A percentile compares a stretch with the other conserved stretches of the same genome.
These are phyloP conservation scores for Graphium colonna DNA, from an alignment of 2,888 invertebrate species.

Conservation along the genomic window DNA sequence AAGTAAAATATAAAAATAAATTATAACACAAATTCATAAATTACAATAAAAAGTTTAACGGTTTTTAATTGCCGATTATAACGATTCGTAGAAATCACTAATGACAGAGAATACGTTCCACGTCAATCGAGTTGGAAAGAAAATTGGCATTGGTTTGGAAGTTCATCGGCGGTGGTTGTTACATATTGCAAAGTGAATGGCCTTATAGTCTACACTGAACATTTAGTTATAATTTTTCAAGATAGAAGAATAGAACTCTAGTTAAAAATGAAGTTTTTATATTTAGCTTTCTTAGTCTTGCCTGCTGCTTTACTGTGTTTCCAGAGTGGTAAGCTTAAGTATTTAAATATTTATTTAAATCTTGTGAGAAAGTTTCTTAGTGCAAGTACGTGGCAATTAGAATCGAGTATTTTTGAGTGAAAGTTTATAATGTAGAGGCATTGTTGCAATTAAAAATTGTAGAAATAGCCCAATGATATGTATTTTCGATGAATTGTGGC, in stretches of 20 bases:
- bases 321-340: slow-evolving; percentile 84
- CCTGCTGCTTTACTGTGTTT: slow-evolving; percentile 86
- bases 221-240: slow-evolving; percentile 40
- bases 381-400: slow-evolving; percentile 68
- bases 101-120: slow-evolving; percentile 75
- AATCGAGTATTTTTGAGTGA: slow-evolving; percentile 47
- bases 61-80: not conserved
- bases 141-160: slow-evolving; percentile 59
- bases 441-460: no score
- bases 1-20: no score
- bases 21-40: no score
- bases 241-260: slow-evolving; percentile 34
- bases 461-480: no score
- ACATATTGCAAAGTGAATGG: slow-evolving; percentile 67
- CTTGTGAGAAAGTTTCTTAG: slow-evolving; percentile 32
- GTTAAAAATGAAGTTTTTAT: slow-evolving; percentile 84
- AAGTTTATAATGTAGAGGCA: slow-evolving; percentile 38
- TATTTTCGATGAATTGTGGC: no score
- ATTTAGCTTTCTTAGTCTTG: slow-evolving; percentile 83
- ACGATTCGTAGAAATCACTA: slow-evolving; percentile 42
- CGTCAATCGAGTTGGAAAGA: slow-evolving; percentile 79
- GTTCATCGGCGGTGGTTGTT: slow-evolving; percentile 47
- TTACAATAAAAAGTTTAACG: no score
- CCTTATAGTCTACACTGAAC: slow-evolving; percentile 47
- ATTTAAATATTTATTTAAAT: slow-evolving; percentile 34